Percentiles rank a stretch among this genome's conserved stretches.
Evolutionary conservation across 2,113 vertebrate species (phyloP).

Genomic region (Zosterops pallidus): DNA sequence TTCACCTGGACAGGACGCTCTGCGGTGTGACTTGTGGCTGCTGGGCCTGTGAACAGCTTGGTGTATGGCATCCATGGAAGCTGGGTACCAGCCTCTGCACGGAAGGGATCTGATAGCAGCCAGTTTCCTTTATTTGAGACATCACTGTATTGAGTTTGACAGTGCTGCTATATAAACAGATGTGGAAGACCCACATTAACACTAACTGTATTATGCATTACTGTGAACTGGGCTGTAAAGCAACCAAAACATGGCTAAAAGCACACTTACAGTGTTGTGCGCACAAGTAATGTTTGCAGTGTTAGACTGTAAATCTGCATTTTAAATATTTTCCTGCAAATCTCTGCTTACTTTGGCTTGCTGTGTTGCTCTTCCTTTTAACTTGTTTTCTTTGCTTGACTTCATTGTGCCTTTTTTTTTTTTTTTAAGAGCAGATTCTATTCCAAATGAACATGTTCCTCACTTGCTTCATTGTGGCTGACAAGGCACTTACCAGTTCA

Average conservation of each 20-base stretch:
- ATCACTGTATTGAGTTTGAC: neutral
- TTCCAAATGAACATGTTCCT: neutral
- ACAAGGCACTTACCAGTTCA: neutral
- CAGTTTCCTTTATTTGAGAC: neutral
- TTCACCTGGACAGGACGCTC: accelerated
- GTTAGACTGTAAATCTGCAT: neutral
- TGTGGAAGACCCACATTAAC: neutral
- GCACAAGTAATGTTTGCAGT: neutral
- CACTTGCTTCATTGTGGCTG: neutral
- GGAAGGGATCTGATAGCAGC: neutral
- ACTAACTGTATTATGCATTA: neutral
- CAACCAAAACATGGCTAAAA: neutral
- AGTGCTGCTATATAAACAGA: neutral
- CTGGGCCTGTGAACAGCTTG: neutral
- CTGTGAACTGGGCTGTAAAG: neutral
- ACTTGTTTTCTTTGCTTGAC: neutral
- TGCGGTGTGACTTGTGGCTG: neutral
- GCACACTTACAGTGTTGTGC: neutral
- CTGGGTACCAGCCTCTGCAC: neutral
- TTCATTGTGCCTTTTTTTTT: neutral
- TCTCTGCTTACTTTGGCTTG: neutral
- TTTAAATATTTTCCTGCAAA: neutral
- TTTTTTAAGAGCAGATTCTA: neutral
- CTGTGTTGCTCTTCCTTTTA: neutral
- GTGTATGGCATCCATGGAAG: neutral